Evolutionary conservation across 2,797 vertebrate genomes (phyloP).

Genomic region (Carapus acus): DNA sequence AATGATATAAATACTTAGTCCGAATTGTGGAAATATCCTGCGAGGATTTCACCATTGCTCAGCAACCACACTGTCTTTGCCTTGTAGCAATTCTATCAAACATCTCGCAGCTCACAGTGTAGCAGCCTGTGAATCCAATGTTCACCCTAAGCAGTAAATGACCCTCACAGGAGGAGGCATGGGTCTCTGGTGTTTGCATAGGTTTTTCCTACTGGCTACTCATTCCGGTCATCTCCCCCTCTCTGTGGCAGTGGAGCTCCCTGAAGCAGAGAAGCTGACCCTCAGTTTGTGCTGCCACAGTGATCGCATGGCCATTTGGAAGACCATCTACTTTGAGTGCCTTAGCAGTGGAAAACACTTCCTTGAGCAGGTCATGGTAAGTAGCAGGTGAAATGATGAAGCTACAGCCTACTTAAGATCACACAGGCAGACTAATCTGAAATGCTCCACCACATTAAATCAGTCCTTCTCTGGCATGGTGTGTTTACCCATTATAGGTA

Average conservation of each 20-base stretch:
- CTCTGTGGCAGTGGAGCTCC: conserved; percentile 65
- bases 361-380: conserved; percentile 91
- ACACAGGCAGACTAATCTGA: too few species aligned
- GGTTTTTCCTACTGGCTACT: too few species aligned
- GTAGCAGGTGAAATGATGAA: conserved; percentile 18
- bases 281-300: conserved; percentile 79
- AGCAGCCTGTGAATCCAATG: too few species aligned
- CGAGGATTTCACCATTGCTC: too few species aligned
- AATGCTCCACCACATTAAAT: too few species aligned
- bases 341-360: conserved; percentile 90
- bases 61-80: too few species aligned
- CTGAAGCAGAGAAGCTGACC: conserved; percentile 77
- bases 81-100: too few species aligned
- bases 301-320: conserved; percentile 79
- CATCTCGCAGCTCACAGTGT: too few species aligned
- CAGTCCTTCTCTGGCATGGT: too few species aligned
- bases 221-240: not conserved
- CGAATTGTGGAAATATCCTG: too few species aligned
- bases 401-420: not conserved
- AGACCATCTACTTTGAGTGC: conserved; percentile 88
- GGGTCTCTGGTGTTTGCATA: not conserved
- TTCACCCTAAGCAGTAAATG: not conserved
- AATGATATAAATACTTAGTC: too few species aligned
- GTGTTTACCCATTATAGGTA: conserved; percentile 73
- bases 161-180: not conserved